Conservation (phyloP, 2,797 vertebrate genomes). For the Mus minutoides region DNA sequence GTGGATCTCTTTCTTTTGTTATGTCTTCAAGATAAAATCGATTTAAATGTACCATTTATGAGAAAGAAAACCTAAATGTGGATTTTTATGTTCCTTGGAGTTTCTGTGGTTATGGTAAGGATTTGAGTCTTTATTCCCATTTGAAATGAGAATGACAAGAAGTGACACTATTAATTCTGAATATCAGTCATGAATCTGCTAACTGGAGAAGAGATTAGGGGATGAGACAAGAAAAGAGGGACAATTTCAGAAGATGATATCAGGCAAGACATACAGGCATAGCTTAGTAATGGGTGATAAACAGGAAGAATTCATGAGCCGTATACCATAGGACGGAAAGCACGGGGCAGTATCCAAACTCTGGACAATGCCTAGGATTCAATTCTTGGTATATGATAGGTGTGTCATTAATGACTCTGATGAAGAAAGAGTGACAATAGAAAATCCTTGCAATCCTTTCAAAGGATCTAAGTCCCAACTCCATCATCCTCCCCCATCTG, state of each 20-base stretch:
- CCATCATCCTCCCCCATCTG: background rate
- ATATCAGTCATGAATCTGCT: conserved; percentile 6
- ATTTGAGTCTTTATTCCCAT: background rate
- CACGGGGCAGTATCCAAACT: conserved; percentile 9
- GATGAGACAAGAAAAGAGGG: background rate
- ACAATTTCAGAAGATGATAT: conserved; percentile 30
- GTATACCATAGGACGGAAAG: conserved; percentile 41
- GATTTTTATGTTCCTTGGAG: background rate
- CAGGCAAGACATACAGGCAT: background rate
- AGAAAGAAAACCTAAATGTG: conserved; percentile 30
- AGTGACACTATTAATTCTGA: conserved; percentile 30
- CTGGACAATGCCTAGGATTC: background rate
- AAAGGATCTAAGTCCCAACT: background rate
- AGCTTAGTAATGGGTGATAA: background rate
- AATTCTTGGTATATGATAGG: background rate
- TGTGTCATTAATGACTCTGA: background rate
- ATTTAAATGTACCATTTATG: conserved; percentile 26
- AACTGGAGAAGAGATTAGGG: background rate
- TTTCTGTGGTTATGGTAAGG: background rate
- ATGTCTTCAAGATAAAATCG: background rate
- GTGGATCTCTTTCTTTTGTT: background rate
- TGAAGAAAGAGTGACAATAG: conserved; percentile 5
- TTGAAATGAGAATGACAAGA: background rate
- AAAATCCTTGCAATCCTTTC: background rate
- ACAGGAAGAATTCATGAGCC: background rate